Evolutionary conservation across 2,797 vertebrate genomes (phyloP).

Genomic region (Synaphobranchus kaupii): DNA sequence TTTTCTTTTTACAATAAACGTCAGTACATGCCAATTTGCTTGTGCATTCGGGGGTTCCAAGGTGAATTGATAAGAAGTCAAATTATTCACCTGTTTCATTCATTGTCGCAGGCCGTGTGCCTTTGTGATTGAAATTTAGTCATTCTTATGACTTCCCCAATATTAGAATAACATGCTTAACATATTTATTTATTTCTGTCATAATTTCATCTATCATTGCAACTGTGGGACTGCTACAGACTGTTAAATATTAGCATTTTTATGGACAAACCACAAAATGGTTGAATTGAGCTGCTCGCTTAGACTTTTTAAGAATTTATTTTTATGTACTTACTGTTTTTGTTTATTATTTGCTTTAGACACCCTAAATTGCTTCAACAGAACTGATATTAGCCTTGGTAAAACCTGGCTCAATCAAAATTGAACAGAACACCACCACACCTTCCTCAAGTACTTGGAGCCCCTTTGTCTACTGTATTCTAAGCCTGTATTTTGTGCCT

Average conservation of each 20-base stretch:
- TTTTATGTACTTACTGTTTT: background rate
- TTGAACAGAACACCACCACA: constrained; percentile 39
- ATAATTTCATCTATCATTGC: background rate
- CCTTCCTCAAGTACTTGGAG: constrained; percentile 58
- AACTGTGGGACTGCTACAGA: background rate
- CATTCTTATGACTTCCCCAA: background rate
- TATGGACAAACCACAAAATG: background rate
- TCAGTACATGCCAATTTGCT: constrained; percentile 32
- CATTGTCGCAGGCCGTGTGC: background rate
- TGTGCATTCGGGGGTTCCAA: constrained; percentile 62
- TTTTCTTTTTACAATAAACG: constrained; percentile 39
- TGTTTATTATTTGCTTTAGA: constrained; percentile 21
- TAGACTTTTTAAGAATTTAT: background rate
- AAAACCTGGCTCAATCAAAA: constrained; percentile 30
- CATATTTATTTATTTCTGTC: background rate
- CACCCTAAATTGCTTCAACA: constrained; percentile 27
- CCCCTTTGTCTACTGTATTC: constrained; percentile 54
- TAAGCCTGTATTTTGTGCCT: constrained; percentile 46
- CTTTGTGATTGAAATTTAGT: background rate
- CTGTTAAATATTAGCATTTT: background rate
- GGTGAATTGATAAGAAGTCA: constrained; percentile 43
- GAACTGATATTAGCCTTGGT: constrained; percentile 33
- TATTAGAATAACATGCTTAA: background rate
- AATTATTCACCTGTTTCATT: background rate
- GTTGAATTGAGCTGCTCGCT: background rate